A percentile compares a stretch with the other conserved stretches of the same genome.
Conservation (phyloP, 2,797 vertebrate species). For the Poeciliopsis infans region DNA sequence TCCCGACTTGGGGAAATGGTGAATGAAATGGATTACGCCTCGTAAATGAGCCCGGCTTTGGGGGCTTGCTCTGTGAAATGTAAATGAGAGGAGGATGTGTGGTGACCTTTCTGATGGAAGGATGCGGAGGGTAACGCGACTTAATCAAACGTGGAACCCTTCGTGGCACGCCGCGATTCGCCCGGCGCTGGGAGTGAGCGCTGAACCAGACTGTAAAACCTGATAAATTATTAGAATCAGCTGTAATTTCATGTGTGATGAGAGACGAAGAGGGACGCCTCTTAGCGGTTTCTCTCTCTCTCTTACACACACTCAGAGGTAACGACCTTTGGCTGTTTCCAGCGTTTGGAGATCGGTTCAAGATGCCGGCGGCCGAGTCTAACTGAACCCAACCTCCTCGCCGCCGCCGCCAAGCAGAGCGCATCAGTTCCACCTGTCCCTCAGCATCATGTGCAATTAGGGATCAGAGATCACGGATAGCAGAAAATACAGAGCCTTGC, state of each 20-base stretch:
- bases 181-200: constrained; percentile 70
- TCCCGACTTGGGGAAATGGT: constrained; percentile 6
- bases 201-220: constrained; percentile 65
- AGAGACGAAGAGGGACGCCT: constrained; percentile 62
- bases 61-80: constrained; percentile 38
- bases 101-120: constrained; percentile 69
- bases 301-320: constrained; percentile 12
- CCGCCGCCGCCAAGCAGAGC: constrained; percentile 44
- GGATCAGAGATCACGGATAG: constrained; percentile 63
- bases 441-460: constrained; percentile 69
- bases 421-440: constrained; percentile 69
- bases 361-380: constrained; percentile 47
- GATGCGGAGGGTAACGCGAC: constrained; percentile 68
- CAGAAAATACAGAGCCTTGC: background rate
- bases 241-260: constrained; percentile 70
- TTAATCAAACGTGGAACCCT: constrained; percentile 69
- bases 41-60: constrained; percentile 14
- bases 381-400: constrained; percentile 5
- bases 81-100: constrained; percentile 53
- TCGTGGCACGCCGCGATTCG: constrained; percentile 47
- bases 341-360: constrained; percentile 44
- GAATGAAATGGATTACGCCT: constrained; percentile 47
- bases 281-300: constrained; percentile 53
- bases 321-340: constrained; percentile 58
- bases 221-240: constrained; percentile 79